A percentile compares a stretch with the other conserved stretches of the same genome.
These are phyloP conservation scores for Pangasianodon gigas DNA, from an alignment of 2,113 vertebrate genomes.

Conservation along the genomic window DNA sequence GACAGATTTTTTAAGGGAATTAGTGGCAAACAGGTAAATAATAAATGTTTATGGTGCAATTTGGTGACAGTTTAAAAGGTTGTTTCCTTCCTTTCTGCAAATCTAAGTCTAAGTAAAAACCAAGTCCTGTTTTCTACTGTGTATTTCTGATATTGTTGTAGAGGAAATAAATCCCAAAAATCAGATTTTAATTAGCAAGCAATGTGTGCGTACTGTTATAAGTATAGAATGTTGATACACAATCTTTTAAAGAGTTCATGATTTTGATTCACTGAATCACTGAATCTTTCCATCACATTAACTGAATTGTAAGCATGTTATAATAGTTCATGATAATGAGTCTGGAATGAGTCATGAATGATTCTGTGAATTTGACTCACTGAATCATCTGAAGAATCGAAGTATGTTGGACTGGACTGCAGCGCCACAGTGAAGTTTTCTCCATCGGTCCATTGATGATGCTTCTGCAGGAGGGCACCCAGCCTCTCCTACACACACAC, in stretches of 20 bases:
- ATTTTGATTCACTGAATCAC: not conserved
- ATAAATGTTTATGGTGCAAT: too few relatives aligned
- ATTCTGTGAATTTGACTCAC: conserved; percentile 57
- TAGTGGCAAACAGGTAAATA: too few relatives aligned
- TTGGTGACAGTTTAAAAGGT: too few relatives aligned
- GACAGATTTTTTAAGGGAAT: too few relatives aligned
- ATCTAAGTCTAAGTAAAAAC: too few relatives aligned
- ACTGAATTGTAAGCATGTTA: not conserved
- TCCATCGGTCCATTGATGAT: conserved; percentile 58
- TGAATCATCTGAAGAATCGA: conserved; percentile 38
- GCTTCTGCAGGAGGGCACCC: conserved; percentile 58
- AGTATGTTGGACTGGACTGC: conserved; percentile 71
- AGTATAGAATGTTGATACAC: not conserved
- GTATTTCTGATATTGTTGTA: too few relatives aligned
- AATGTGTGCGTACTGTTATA: too few relatives aligned
- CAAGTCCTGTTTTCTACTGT: too few relatives aligned
- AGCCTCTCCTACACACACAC: conserved; percentile 63
- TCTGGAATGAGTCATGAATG: not conserved
- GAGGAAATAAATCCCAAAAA: too few relatives aligned
- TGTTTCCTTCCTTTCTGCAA: too few relatives aligned
- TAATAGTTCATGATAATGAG: not conserved
- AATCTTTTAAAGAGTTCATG: not conserved
- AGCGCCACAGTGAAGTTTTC: conserved; percentile 77
- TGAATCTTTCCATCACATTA: not conserved
- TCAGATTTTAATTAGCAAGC: too few relatives aligned